Evolutionary conservation across 2,113 vertebrate species (phyloP).

Genomic region (Gobius niger): DNA sequence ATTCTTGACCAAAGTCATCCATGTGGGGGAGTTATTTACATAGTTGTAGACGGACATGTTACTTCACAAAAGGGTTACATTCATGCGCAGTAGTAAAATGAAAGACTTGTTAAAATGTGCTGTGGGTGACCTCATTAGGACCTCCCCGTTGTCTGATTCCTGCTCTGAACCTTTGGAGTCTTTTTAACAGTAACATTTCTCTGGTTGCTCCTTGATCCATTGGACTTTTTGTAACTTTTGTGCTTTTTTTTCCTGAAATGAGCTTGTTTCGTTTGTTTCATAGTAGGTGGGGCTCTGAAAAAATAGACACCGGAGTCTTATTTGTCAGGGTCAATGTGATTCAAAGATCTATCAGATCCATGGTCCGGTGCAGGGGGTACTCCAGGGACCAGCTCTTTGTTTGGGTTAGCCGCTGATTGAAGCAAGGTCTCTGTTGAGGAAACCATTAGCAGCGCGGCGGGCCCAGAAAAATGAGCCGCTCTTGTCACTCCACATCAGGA

Average conservation of each 20-base stretch:
- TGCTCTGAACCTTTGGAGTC: conserved; percentile 26
- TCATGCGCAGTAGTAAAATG: too few relatives aligned
- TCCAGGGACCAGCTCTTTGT: conserved; percentile 60
- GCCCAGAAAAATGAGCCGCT: conserved; percentile 73
- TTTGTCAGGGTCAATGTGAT: conserved; percentile 69
- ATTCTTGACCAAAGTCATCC: too few relatives aligned
- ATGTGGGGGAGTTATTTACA: too few relatives aligned
- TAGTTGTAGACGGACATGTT: too few relatives aligned
- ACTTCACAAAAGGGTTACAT: too few relatives aligned
- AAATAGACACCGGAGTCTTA: conserved; percentile 56
- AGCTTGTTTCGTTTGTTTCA: conserved; percentile 24
- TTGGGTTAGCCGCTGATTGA: conserved; percentile 73
- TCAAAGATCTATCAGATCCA: conserved; percentile 65
- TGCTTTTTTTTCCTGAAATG: conserved; percentile 8
- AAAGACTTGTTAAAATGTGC: conserved; percentile 10
- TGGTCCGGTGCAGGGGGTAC: conserved; percentile 54
- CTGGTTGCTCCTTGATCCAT: background rate
- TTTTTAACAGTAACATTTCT: background rate
- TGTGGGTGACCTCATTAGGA: conserved; percentile 30
- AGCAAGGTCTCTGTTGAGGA: conserved; percentile 71
- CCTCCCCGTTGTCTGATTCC: conserved; percentile 48
- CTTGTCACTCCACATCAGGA: conserved; percentile 72
- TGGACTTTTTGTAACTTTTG: background rate
- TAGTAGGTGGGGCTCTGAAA: conserved; percentile 34
- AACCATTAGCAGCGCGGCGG: conserved; percentile 73